These are phyloP conservation scores for Lindbergichthys nudifrons DNA, from an alignment of 2,797 vertebrate species.

Conservation along the genomic window DNA sequence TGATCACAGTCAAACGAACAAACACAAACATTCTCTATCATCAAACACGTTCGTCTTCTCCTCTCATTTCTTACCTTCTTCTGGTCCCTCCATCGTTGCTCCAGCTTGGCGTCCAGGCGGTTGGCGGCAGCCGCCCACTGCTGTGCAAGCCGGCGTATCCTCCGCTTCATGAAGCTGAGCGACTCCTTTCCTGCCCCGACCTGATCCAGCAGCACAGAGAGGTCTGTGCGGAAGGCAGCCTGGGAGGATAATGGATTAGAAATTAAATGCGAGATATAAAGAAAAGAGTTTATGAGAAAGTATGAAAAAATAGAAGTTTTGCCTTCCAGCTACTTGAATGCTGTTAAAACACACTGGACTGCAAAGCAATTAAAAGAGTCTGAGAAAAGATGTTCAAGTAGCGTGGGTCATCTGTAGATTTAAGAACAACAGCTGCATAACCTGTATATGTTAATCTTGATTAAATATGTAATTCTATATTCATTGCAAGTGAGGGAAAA, in stretches of 20 bases:
- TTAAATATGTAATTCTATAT: not conserved
- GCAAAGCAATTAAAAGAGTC: not conserved
- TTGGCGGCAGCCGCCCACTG: constrained; percentile 90
- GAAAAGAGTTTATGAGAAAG: constrained; percentile 2
- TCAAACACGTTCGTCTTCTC: not conserved
- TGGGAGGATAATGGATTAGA: constrained; percentile 50
- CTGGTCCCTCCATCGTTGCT: constrained; percentile 85
- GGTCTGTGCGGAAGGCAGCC: constrained; percentile 90
- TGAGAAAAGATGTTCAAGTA: not conserved
- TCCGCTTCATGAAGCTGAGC: constrained; percentile 95
- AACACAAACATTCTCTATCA: not conserved
- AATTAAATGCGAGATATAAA: not conserved
- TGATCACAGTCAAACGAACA: not conserved
- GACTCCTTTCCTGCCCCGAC: constrained; percentile 94
- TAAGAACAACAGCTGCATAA: constrained; percentile 18
- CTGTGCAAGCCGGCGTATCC: constrained; percentile 87
- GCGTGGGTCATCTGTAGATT: not conserved
- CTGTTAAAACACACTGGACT: not conserved
- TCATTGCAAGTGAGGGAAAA: constrained; percentile 3
- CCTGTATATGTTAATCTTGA: not conserved
- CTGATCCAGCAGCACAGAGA: constrained; percentile 91
- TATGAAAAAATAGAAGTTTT: not conserved
- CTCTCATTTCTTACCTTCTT: constrained; percentile 84
- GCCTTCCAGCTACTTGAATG: not conserved
- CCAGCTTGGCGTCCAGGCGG: constrained; percentile 86